Evolutionary conservation across 2,113 vertebrate species (phyloP).

Genomic region (Anoplopoma fimbria): DNA sequence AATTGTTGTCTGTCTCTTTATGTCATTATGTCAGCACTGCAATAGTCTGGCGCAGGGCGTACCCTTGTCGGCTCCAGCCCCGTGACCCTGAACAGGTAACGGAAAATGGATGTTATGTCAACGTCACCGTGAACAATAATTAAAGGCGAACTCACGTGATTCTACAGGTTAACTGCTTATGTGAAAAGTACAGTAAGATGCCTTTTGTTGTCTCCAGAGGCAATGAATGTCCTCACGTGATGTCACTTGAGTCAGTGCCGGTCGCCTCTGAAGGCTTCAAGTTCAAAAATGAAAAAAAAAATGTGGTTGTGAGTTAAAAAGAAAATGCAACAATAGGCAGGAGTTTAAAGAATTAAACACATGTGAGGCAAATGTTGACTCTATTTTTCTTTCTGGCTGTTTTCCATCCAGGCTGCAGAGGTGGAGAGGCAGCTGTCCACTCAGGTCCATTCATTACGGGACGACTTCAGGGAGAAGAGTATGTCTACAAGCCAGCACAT

Average conservation of each 20-base stretch:
- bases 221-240: neutral
- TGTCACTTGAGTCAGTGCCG: neutral
- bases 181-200: neutral
- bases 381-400: constrained; percentile 5
- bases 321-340: neutral
- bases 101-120: too few species aligned
- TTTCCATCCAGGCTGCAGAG: constrained; percentile 89
- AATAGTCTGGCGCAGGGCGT: too few species aligned
- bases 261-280: neutral
- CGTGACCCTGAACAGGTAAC: too few species aligned
- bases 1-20: too few species aligned
- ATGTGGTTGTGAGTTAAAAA: neutral
- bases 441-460: constrained; percentile 94
- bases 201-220: neutral
- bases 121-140: neutral
- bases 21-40: too few species aligned
- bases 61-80: too few species aligned
- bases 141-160: neutral
- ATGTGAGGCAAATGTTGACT: constrained; percentile 22
- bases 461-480: constrained; percentile 96
- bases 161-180: neutral
- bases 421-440: constrained; percentile 95
- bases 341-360: neutral
- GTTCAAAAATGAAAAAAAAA: neutral
- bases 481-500: constrained; percentile 95